Conservation (phyloP, 2,888 invertebrate genomes). For the Campoplex nolae region DNA sequence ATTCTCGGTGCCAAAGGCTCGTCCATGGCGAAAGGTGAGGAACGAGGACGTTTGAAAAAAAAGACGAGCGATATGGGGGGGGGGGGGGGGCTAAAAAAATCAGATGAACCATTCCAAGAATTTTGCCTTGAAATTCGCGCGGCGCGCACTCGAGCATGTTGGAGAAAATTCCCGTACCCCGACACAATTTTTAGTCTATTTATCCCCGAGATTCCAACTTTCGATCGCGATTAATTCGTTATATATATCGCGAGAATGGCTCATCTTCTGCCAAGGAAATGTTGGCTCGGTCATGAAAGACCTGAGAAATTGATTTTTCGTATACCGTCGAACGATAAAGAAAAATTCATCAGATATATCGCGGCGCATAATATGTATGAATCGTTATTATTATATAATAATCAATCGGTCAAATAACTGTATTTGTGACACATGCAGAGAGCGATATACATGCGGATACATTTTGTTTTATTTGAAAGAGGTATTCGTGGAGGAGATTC, state of each 20-base stretch:
- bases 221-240: constrained; percentile 58
- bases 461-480: neutral
- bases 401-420: too few species aligned
- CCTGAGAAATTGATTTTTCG: neutral
- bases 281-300: constrained; percentile 43
- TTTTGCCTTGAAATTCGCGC: neutral
- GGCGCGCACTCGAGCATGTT: neutral
- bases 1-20: constrained; percentile 46
- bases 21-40: neutral
- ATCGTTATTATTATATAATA: too few species aligned
- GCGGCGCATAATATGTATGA: too few species aligned
- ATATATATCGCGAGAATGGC: neutral
- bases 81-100: neutral
- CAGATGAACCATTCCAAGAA: neutral
- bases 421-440: too few species aligned
- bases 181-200: constrained; percentile 1
- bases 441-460: too few species aligned
- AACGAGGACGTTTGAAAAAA: neutral
- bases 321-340: neutral
- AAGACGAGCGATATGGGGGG: neutral
- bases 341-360: neutral
- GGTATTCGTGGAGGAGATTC: too few species aligned
- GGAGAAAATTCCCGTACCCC: neutral
- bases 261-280: neutral
- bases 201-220: neutral